Evolutionary conservation across 2,797 vertebrate genomes (phyloP).

Genomic region (Hippoglossus hippoglossus): DNA sequence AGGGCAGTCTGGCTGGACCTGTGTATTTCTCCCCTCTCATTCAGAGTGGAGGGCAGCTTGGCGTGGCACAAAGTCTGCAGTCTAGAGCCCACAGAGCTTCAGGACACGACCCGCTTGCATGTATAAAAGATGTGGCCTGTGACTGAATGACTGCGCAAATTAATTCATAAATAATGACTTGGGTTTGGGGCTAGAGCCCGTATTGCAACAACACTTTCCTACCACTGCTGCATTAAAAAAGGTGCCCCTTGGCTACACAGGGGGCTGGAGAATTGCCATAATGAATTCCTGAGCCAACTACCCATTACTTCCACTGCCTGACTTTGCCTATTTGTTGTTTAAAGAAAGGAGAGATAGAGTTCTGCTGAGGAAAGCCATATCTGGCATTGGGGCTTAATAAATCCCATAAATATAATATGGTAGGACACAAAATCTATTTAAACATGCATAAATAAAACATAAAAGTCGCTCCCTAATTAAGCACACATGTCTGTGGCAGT

Average conservation of each 20-base stretch:
- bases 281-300: constrained; percentile 84
- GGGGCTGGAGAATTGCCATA: constrained; percentile 82
- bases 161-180: constrained; percentile 86
- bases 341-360: constrained; percentile 68
- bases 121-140: constrained; percentile 83
- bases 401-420: constrained; percentile 61
- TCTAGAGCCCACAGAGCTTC: constrained; percentile 74
- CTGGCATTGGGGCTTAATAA: constrained; percentile 59
- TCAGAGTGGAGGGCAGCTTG: constrained; percentile 63
- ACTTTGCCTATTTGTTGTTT: constrained; percentile 81
- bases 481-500: constrained; percentile 30
- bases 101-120: constrained; percentile 83
- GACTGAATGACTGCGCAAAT: constrained; percentile 84
- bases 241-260: constrained; percentile 79
- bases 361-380: constrained; percentile 72
- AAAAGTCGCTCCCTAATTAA: constrained; percentile 43
- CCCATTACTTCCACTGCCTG: constrained; percentile 82
- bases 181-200: constrained; percentile 78
- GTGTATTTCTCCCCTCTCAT: constrained; percentile 57
- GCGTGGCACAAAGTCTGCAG: constrained; percentile 73
- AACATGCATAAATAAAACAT: constrained; percentile 62
- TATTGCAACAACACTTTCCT: constrained; percentile 81
- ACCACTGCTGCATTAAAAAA: constrained; percentile 82
- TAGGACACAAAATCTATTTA: constrained; percentile 61
- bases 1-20: constrained; percentile 67